Conservation (phyloP, 2,113 vertebrate genomes). For the Rhinichthys klamathensis region DNA sequence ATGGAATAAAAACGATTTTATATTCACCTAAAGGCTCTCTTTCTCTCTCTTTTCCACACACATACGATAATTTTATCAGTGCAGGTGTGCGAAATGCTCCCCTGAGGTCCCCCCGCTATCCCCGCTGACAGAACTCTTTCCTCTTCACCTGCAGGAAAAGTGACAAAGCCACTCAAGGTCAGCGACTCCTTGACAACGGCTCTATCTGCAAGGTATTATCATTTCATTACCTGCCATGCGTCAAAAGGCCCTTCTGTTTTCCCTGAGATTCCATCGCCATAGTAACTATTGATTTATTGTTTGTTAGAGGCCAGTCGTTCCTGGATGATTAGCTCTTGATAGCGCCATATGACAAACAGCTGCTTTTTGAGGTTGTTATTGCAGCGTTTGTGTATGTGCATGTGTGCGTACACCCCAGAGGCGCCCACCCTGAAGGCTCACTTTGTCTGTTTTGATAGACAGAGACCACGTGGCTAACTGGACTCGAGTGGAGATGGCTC, state of each 20-base stretch:
- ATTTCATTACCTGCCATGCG: slow-evolving; percentile 70
- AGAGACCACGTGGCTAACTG: background rate
- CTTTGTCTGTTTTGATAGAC: slow-evolving; percentile 37
- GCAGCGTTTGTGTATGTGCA: slow-evolving; percentile 28
- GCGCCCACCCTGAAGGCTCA: slow-evolving; percentile 5
- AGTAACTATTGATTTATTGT: slow-evolving; percentile 72
- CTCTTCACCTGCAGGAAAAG: slow-evolving; percentile 43
- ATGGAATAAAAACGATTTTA: background rate
- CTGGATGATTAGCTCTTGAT: slow-evolving; percentile 68
- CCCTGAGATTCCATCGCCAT: slow-evolving; percentile 71
- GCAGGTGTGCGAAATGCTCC: slow-evolving; percentile 28
- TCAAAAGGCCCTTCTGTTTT: slow-evolving; percentile 63
- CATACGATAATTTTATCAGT: background rate
- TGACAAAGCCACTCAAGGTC: slow-evolving; percentile 60
- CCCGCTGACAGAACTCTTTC: slow-evolving; percentile 39
- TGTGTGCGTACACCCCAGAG: background rate
- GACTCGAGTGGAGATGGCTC: slow-evolving; percentile 49
- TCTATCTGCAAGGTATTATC: slow-evolving; percentile 71
- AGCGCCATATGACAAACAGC: slow-evolving; percentile 60
- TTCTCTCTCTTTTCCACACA: background rate
- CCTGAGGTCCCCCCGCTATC: slow-evolving; percentile 8
- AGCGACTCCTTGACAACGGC: slow-evolving; percentile 72
- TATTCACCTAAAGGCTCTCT: slow-evolving; percentile 6
- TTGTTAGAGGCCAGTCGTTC: slow-evolving; percentile 65
- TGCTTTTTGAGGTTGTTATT: slow-evolving; percentile 47